Evolutionary conservation across 2,888 invertebrate genomes (phyloP).

Genomic region (Drosophila suboccidentalis): DNA sequence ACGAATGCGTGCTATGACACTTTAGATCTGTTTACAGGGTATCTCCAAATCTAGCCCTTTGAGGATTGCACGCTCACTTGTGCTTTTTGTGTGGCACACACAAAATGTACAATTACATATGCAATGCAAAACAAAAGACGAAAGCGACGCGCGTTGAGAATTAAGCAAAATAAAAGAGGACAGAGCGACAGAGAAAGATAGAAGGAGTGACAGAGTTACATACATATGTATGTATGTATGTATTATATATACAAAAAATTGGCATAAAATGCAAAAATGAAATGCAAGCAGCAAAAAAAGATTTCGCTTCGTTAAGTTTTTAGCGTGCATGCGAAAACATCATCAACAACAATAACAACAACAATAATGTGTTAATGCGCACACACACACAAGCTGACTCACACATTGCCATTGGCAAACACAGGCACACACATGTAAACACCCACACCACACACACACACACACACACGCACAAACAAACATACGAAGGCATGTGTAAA

Average conservation of each 20-base stretch:
- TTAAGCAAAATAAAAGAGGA: constrained; percentile 33
- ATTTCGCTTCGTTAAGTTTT: constrained; percentile 81
- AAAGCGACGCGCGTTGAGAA: constrained; percentile 41
- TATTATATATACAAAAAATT: constrained; percentile 17
- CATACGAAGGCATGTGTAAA: constrained; percentile 21
- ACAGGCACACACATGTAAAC: constrained; percentile 23
- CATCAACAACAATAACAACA: constrained; percentile 46
- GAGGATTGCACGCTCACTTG: not conserved
- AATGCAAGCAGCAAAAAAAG: constrained; percentile 71
- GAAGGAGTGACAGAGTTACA: not conserved
- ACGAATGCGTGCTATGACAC: not conserved
- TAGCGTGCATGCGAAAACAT: constrained; percentile 63
- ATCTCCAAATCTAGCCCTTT: not conserved
- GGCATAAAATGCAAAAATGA: constrained; percentile 59
- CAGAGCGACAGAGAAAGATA: not conserved
- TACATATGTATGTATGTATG: not conserved
- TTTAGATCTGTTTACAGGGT: not conserved
- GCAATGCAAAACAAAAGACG: constrained; percentile 54
- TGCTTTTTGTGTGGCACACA: constrained; percentile 9
- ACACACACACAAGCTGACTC: constrained; percentile 35
- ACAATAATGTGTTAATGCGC: constrained; percentile 74
- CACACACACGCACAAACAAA: constrained; percentile 2
- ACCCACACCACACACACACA: constrained; percentile 4
- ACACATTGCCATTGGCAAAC: constrained; percentile 53
- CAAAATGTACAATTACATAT: constrained; percentile 70